These are phyloP conservation scores for Pseudochirops corinnae DNA, from an alignment of 2,797 vertebrate species.

Conservation along the genomic window DNA sequence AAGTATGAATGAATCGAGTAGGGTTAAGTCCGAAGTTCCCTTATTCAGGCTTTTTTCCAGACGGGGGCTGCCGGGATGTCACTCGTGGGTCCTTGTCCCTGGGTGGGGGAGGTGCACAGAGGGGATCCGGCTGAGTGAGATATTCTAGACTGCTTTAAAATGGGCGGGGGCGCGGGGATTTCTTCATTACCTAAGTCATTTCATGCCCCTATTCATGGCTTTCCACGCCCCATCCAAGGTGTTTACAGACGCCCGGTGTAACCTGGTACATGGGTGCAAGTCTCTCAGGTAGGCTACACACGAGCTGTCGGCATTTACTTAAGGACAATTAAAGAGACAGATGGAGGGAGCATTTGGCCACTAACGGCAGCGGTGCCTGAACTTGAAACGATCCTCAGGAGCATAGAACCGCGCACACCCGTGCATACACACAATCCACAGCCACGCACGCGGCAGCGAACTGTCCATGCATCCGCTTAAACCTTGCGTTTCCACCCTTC, in stretches of 20 bases:
- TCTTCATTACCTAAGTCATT: neutral
- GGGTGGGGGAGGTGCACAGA: constrained; percentile 20
- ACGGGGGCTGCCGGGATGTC: neutral
- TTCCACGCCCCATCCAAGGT: neutral
- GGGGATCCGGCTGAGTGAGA: neutral
- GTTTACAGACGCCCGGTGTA: neutral
- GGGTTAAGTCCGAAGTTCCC: neutral
- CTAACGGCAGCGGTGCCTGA: neutral
- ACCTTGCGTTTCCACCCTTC: constrained; percentile 58
- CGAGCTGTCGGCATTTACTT: neutral
- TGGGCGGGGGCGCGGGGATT: neutral
- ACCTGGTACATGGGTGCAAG: neutral
- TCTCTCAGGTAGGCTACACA: neutral
- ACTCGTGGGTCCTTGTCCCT: constrained; percentile 7
- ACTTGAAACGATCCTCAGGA: neutral
- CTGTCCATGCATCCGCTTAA: neutral
- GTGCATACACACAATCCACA: neutral
- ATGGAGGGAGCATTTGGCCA: neutral
- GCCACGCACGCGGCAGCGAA: neutral
- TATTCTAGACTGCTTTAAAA: neutral
- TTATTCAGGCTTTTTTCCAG: accelerated
- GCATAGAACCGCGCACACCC: neutral
- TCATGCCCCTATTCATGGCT: neutral
- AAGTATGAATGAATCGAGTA: neutral
- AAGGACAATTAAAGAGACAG: neutral